phyloP scores from a whole-genome alignment of 1,140 invertebrate genomes.

The Anadara kagoshimensis region DNA sequence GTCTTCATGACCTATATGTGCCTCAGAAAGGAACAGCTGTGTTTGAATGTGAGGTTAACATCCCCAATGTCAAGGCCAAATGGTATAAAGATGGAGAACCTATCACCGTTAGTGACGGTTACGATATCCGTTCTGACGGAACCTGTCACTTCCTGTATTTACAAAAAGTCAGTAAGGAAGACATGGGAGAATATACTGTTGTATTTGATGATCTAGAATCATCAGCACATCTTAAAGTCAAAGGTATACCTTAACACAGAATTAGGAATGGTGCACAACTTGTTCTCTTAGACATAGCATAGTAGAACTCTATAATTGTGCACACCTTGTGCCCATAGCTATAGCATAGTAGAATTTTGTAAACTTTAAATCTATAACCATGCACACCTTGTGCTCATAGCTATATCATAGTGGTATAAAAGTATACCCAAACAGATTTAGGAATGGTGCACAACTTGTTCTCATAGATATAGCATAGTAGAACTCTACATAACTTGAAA shows the following conservation, averaged over 20 bases:
- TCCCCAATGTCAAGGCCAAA: conserved; percentile 84
- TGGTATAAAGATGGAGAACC: conserved; percentile 88
- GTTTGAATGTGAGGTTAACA: conserved; percentile 76
- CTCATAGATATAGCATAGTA: too few species aligned
- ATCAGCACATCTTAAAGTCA: conserved; percentile 24
- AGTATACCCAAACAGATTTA: too few species aligned
- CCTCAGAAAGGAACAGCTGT: conserved; percentile 82
- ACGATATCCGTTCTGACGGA: conserved; percentile 76
- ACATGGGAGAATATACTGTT: conserved; percentile 33
- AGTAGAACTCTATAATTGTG: too few species aligned
- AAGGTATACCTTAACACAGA: conserved; percentile 25
- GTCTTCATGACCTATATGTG: conserved; percentile 72
- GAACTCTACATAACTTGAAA: too few species aligned
- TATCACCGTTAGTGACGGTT: conserved; percentile 79
- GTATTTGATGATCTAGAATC: conserved; percentile 36
- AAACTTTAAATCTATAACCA: too few species aligned
- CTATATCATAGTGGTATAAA: too few species aligned
- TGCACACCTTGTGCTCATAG: too few species aligned
- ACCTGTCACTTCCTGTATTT: conserved; percentile 49
- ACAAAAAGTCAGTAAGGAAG: conserved; percentile 31
- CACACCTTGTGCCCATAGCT: too few species aligned
- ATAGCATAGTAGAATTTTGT: too few species aligned
- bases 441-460: too few species aligned
- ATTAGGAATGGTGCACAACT: too few species aligned
- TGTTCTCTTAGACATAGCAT: too few species aligned